These are phyloP conservation scores for Pilophorus perplexus DNA, from an alignment of 2,888 invertebrate species.

Conservation along the genomic window DNA sequence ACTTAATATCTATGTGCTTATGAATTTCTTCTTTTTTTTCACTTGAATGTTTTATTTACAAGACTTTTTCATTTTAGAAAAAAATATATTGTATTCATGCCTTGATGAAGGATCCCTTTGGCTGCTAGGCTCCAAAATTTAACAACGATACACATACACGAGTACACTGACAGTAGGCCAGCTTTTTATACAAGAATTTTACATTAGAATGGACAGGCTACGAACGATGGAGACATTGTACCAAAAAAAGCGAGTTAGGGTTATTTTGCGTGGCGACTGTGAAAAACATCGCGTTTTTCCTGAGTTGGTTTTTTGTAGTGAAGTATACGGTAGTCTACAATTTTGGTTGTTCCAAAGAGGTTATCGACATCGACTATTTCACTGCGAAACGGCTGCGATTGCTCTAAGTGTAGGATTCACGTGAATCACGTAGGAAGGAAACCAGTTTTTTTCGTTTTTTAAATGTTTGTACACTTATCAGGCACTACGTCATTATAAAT, in stretches of 20 bases:
- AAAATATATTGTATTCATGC: conserved; percentile 38
- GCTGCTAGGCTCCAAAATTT: conserved; percentile 31
- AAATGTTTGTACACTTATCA: conserved; percentile 13
- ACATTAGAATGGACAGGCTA: conserved; percentile 29
- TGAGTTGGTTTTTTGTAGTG: no score
- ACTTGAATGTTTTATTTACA: conserved; percentile 25
- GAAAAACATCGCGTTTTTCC: neutral
- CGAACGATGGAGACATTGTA: conserved; percentile 9
- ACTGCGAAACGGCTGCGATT: no score
- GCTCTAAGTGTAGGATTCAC: no score
- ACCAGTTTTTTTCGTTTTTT: neutral
- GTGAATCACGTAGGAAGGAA: neutral
- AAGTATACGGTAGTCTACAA: no score
- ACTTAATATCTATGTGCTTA: conserved; percentile 41
- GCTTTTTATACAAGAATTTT: conserved; percentile 13
- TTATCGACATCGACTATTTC: no score
- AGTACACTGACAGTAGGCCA: conserved; percentile 38
- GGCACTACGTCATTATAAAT: conserved; percentile 26
- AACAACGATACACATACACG: conserved; percentile 29
- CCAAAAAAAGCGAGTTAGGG: conserved; percentile 2
- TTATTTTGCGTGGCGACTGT: neutral
- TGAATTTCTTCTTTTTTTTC: conserved; percentile 27
- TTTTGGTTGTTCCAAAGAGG: no score
- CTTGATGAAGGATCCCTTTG: conserved; percentile 25
- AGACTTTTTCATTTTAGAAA: conserved; percentile 33